Base-by-base conservation (phyloP, 2,888 invertebrate genomes). In the Nebria brevicollis region DNA sequence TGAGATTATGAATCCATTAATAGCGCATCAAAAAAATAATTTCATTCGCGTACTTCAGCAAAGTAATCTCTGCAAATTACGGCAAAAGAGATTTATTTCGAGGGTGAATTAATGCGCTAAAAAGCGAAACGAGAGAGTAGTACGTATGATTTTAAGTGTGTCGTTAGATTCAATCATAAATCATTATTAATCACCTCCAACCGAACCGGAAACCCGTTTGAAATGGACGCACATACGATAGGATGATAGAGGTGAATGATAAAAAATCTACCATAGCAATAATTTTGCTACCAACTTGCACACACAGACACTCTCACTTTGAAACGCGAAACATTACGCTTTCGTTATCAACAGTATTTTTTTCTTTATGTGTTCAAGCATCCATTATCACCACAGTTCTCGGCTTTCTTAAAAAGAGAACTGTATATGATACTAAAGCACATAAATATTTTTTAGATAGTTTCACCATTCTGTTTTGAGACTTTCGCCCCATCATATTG, bases 161-260 rank as follows among this genome's bases (percentile, higher is more conserved):
- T 20, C 66, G 76, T 66, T 66, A 76, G 26, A 34, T 66, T 26
- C 11, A 34, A 10, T 34, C 26, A 76, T 76, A 76, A 76, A 76
- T 76, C 76, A 76, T 66, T 76, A 76, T 76, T 76, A 76, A 76
- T 76, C 76, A 76, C 34, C 66, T 7, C 25, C 41, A 65, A 64
- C 34, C 66, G 26, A 20, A 26, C 65, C 76, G 76, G 76, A 34
- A 76, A 66, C n/a, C 66, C 26, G 65, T 64, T 65, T 34, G 8
- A 26, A 65, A 75, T 34, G 15, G 65, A 65, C n/a, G 34, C 34
- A 34, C 34, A 34, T 34, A 34, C 34, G 34, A 34, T 34, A 34
- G 34, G 34, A 34, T 34, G 34, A 34, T 34, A 34, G 34, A 34
- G 34, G 34, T 34, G 34, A 34, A 34, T 34, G 34, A 34, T 34